Conservation (phyloP, 2,888 invertebrate species). For the Athripsodes cinereus region DNA sequence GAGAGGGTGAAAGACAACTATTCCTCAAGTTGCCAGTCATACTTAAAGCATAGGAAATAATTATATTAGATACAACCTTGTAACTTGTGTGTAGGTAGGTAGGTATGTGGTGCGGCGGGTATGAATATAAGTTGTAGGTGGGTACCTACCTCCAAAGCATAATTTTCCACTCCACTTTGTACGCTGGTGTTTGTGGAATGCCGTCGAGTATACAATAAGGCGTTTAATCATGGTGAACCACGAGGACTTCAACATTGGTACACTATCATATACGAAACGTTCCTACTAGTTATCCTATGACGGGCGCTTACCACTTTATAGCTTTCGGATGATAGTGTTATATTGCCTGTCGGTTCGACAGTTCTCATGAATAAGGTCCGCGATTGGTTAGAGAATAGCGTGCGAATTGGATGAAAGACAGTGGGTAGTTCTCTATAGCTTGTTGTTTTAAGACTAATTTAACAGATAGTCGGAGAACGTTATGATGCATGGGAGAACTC, state of each 20-base stretch:
- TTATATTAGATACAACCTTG: too few species aligned
- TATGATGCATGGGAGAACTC: neutral
- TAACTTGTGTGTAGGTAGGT: too few species aligned
- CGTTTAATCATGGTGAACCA: slow-evolving; percentile 28
- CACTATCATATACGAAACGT: neutral
- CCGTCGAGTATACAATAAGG: slow-evolving; percentile 24
- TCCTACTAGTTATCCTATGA: neutral
- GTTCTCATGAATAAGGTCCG: slow-evolving; percentile 28
- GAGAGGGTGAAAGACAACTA: too few species aligned
- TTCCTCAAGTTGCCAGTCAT: too few species aligned
- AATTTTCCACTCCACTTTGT: slow-evolving; percentile 20
- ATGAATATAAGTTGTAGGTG: too few species aligned
- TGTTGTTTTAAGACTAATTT: slow-evolving; percentile 7
- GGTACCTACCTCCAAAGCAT: slow-evolving; percentile 8
- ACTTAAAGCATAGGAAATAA: too few species aligned
- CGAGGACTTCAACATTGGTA: slow-evolving; percentile 20
- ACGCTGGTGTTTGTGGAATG: slow-evolving; percentile 17
- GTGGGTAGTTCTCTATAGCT: neutral
- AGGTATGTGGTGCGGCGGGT: too few species aligned
- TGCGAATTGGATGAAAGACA: slow-evolving; percentile 11
- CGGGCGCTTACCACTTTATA: slow-evolving; percentile 14
- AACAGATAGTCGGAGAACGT: slow-evolving; percentile 1
- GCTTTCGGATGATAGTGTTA: slow-evolving; percentile 17
- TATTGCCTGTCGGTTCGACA: slow-evolving; percentile 28
- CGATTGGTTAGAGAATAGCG: slow-evolving; percentile 14